A percentile compares a stretch with the other conserved stretches of the same genome.
phyloP scores from a whole-genome alignment of 2,888 invertebrate genomes.

The Tromatobia lineatoria region DNA sequence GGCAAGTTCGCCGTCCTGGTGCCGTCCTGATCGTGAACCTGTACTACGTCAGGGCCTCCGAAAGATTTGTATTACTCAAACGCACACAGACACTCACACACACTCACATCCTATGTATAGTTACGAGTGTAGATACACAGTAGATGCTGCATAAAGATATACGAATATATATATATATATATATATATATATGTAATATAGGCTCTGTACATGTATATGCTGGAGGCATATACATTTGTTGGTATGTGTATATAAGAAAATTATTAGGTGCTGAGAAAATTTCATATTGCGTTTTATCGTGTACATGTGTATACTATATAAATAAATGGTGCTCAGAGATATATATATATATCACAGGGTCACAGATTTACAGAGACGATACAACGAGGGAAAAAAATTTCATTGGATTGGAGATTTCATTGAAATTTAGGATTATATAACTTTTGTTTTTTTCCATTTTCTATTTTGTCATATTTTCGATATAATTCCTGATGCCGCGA shows the following conservation, averaged over 20 bases:
- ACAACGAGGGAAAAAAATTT: neutral
- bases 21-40: neutral
- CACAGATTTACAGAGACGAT: conserved; percentile 41
- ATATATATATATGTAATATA: conserved; percentile 16
- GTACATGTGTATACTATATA: conserved; percentile 10
- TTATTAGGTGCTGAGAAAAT: conserved; percentile 35
- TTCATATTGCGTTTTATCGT: conserved; percentile 21
- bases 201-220: conserved; percentile 34
- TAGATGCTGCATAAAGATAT: conserved; percentile 22
- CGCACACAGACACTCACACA: neutral
- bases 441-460: no score
- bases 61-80: conserved; percentile 10
- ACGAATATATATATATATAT: neutral
- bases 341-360: conserved; percentile 32
- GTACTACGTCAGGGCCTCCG: conserved; percentile 11
- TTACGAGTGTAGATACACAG: conserved; percentile 22
- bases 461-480: no score
- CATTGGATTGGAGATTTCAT: no score
- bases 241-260: conserved; percentile 16
- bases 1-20: conserved; percentile 39
- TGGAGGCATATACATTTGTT: conserved; percentile 8
- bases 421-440: no score
- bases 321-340: conserved; percentile 48
- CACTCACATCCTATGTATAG: neutral
- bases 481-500: no score